Conservation (phyloP, 2,113 vertebrate species). For the Mesitornis unicolor region DNA sequence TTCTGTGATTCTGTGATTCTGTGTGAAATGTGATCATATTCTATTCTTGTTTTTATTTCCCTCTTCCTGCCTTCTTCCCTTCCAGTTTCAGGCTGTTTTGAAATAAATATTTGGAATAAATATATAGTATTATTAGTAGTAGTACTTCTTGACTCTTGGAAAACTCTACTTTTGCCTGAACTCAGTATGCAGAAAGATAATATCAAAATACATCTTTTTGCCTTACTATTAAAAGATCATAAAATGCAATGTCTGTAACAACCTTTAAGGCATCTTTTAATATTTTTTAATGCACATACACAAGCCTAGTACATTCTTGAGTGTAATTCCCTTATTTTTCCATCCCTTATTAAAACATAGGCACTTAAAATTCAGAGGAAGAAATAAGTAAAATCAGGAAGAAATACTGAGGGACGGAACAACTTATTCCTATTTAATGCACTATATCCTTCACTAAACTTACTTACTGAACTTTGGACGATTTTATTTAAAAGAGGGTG, state of each 20-base stretch:
- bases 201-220: neutral
- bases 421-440: neutral
- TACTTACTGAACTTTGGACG: neutral
- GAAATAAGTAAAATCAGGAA: neutral
- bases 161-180: neutral
- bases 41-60: neutral
- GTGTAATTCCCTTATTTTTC: neutral
- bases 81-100: neutral
- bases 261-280: neutral
- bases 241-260: conserved; percentile 13
- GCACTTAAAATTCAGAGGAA: conserved; percentile 7
- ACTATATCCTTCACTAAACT: neutral
- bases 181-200: neutral
- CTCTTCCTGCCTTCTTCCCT: no score
- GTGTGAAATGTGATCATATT: no score
- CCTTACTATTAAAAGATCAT: neutral
- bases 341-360: neutral
- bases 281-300: neutral
- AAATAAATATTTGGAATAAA: neutral
- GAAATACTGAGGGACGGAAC: neutral
- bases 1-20: no score
- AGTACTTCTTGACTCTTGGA: neutral
- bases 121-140: neutral
- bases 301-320: neutral
- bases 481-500: neutral